Evolutionary conservation across 92 coral and sea anemone genomes (phyloP).

Genomic region (Zoanthus solanderi): DNA sequence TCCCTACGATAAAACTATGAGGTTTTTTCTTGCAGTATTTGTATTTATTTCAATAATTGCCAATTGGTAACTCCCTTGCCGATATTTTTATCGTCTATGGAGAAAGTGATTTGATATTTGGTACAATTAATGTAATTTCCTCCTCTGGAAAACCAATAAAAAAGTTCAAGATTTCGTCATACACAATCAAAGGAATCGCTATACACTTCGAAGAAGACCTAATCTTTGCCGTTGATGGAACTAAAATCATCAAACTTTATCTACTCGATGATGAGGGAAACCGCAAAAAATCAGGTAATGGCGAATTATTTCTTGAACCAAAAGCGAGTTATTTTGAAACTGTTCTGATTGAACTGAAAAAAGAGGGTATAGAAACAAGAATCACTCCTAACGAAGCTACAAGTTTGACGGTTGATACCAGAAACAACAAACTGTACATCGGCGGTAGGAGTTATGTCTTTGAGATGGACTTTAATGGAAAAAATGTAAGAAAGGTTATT

Average conservation of each 20-base stretch:
- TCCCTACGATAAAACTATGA: background rate
- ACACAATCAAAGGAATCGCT: constrained; percentile 9
- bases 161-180: background rate
- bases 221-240: constrained; percentile 48
- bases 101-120: background rate
- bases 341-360: background rate
- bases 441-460: background rate
- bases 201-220: constrained; percentile 54
- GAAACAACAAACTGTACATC: background rate
- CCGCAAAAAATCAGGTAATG: constrained; percentile 36
- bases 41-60: background rate
- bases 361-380: background rate
- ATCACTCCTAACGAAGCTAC: background rate
- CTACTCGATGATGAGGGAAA: constrained; percentile 40
- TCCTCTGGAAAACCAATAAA: background rate
- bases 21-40: background rate
- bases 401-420: constrained; percentile 7
- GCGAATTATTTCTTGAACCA: constrained; percentile 37
- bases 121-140: background rate
- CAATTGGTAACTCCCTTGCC: background rate
- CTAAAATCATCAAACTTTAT: constrained; percentile 9
- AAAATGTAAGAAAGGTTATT: background rate
- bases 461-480: constrained; percentile 16
- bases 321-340: constrained; percentile 41
- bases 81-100: background rate